Evolutionary conservation across 2,797 vertebrate genomes (phyloP), one percentile per base, ranked within the genome.

Genomic region (Microchirus variegatus): DNA sequence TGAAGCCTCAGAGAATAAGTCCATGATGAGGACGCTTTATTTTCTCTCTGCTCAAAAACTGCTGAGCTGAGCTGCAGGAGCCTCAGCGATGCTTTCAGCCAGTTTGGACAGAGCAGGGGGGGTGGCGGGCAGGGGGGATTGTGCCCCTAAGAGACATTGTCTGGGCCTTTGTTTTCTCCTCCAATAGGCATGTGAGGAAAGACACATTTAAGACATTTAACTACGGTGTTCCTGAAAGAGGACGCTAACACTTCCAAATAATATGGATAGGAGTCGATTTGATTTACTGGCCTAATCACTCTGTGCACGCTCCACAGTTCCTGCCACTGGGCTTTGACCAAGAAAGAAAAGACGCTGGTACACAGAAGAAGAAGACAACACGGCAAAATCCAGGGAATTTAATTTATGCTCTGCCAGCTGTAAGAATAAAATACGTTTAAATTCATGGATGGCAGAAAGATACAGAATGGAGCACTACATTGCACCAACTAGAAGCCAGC

Each of bases 11-110:
- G 70, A 86, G 77, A 89, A 90, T 81, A 84, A 84, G 80, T 78
- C 77, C 81, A 68, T 79, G 86, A 90, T 86, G 84, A 89, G 75
- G 80, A 66, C 18, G 41, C 66, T 86, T 88, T 71, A 63, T 18
- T 47, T 53, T 56, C 17, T 1, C 22, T 36, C 37, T 52, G 59
- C 80, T 70, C 16, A 18, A 65, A 65, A 77, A 78, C 37, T 31
- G n/a, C 35, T 12, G 37, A 82, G 74, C 67, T 59, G 69, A 63
- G 50, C 73, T 60, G 57, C 65, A 55, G 36, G 48, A 81, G 70
- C 35, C 73, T 53, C 53, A 17, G 73, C 56, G 7, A 44, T 51
- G 60, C 67, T 83, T 74, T 81, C 78, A 77, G 52, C 49, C 16
- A 59, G 66, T 61, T 45, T 53, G 80, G 70, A 75, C 77, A 61